Evolutionary conservation across 2,113 vertebrate species (phyloP).

Genomic region (Dissostichus mawsoni): DNA sequence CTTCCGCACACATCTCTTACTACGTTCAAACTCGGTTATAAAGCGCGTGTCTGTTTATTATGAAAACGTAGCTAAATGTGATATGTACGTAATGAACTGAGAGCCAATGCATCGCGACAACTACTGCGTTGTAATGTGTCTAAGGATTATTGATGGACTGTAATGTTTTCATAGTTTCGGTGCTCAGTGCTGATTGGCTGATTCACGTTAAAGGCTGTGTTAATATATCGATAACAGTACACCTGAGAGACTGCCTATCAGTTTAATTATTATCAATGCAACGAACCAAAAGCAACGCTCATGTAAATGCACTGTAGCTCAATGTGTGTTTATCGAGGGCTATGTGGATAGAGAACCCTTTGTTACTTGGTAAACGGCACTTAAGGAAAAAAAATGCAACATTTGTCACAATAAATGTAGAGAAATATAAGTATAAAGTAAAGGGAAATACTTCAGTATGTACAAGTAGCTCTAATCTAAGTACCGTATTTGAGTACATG

Average conservation of each 20-base stretch:
- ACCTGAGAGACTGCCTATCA: conserved; percentile 37
- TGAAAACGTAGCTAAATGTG: conserved; percentile 11
- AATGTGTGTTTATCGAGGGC: not conserved
- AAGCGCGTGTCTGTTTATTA: not conserved
- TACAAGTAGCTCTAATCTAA: not conserved
- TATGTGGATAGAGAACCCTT: not conserved
- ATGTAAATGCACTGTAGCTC: not conserved
- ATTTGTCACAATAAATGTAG: not conserved
- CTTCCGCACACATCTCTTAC: not conserved
- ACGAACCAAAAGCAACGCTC: not conserved
- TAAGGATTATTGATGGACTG: conserved; percentile 2
- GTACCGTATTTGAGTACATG: not conserved
- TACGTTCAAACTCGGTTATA: not conserved
- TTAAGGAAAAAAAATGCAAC: not conserved
- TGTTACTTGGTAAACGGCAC: not conserved
- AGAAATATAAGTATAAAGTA: not conserved
- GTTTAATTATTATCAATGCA: conserved; percentile 15
- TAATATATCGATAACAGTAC: conserved; percentile 23
- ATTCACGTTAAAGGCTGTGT: conserved; percentile 24
- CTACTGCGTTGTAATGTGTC: conserved; percentile 8
- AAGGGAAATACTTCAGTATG: not conserved
- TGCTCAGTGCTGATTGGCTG: conserved; percentile 62
- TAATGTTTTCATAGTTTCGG: conserved; percentile 24
- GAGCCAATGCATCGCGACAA: conserved; percentile 41
- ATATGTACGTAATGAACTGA: conserved; percentile 43